Evolutionary conservation across 2,888 invertebrate species (phyloP).

Genomic region (Himalopsyche anomala): DNA sequence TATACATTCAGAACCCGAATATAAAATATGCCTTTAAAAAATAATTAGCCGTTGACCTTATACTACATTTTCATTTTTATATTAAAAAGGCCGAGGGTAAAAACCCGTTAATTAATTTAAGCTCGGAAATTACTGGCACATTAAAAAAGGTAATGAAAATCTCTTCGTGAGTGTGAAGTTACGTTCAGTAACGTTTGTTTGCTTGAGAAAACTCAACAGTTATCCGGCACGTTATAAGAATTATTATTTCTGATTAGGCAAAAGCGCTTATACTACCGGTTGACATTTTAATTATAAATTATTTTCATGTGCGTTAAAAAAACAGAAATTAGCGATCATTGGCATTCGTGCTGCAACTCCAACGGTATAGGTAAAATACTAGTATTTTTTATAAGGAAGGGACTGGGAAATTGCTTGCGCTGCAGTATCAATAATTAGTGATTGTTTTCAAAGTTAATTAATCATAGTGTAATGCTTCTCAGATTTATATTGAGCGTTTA

Average conservation of each 20-base stretch:
- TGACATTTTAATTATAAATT: not conserved
- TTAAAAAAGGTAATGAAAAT: constrained; percentile 7
- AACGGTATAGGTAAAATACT: too few species aligned
- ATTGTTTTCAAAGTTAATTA: too few species aligned
- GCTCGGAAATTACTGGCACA: not conserved
- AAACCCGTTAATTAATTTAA: not conserved
- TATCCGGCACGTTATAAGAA: not conserved
- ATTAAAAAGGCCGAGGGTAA: not conserved
- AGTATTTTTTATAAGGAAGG: too few species aligned
- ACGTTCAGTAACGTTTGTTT: constrained; percentile 11
- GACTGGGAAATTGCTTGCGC: too few species aligned
- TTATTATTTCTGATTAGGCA: constrained; percentile 10
- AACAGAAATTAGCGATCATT: not conserved
- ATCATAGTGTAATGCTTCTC: too few species aligned
- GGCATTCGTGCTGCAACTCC: not conserved
- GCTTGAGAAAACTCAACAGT: not conserved
- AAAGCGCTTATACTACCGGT: not conserved
- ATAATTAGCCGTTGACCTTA: not conserved
- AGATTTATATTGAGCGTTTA: too few species aligned
- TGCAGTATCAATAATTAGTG: too few species aligned
- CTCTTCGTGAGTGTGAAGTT: not conserved
- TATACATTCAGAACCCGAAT: too few species aligned
- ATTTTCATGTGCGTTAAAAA: not conserved
- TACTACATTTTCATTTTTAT: not conserved
- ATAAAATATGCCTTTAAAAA: too few species aligned